phyloP scores from a whole-genome alignment of 1,140 invertebrate species.

The Drosophila suzukii region DNA sequence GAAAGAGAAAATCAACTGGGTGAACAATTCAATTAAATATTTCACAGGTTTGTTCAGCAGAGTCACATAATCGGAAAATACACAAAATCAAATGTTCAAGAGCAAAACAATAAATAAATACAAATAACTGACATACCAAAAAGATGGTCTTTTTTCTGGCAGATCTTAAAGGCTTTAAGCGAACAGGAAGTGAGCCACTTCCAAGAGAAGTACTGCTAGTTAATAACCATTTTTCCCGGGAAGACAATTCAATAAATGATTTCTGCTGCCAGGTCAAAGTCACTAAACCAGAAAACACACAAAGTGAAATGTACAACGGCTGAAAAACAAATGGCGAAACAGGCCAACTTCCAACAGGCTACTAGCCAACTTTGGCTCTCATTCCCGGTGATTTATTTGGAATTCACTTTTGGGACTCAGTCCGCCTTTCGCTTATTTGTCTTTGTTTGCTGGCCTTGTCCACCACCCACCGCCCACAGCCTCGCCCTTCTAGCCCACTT shows the following conservation, averaged over 20 bases:
- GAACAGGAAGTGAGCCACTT: neutral
- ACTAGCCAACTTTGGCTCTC: constrained; percentile 42
- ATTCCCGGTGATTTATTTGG: constrained; percentile 73
- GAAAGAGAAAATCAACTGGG: constrained; percentile 11
- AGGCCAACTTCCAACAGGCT: constrained; percentile 34
- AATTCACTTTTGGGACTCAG: constrained; percentile 60
- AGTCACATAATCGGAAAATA: constrained; percentile 4
- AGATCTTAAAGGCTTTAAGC: constrained; percentile 3
- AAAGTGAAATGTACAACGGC: constrained; percentile 42
- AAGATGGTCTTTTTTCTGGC: neutral
- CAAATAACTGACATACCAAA: neutral
- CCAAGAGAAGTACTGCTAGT: constrained; percentile 11
- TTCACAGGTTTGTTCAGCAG: neutral
- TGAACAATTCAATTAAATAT: constrained; percentile 12
- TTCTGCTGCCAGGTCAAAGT: constrained; percentile 38
- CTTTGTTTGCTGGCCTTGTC: constrained; percentile 55
- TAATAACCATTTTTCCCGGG: constrained; percentile 36
- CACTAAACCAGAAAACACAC: constrained; percentile 56
- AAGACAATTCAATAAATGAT: constrained; percentile 58
- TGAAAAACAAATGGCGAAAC: constrained; percentile 51
- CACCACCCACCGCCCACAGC: neutral
- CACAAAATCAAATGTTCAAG: constrained; percentile 13
- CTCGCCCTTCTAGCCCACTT: constrained; percentile 7
- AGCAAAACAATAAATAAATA: constrained; percentile 18
- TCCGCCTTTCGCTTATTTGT: constrained; percentile 63